Conservation (phyloP, 2,888 invertebrate species). For the Brenthis daphne region DNA sequence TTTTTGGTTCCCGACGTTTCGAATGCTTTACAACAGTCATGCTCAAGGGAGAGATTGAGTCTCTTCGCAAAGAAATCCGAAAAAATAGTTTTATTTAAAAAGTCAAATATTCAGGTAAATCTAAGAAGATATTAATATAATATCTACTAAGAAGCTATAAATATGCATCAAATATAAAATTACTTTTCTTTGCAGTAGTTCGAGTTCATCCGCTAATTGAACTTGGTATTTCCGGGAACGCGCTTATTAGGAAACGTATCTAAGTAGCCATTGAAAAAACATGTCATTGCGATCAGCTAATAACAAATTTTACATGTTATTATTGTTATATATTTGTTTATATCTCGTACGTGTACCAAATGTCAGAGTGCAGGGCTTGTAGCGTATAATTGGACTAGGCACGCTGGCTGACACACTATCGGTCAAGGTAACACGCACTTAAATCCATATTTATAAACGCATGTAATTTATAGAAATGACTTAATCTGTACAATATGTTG, state of each 20-base stretch:
- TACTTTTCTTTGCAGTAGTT: constrained; percentile 21
- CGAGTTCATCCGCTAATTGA: constrained; percentile 13
- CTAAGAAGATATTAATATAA: no score
- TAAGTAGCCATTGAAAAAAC: constrained; percentile 3
- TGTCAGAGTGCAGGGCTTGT: constrained; percentile 38
- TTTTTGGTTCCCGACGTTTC: no score
- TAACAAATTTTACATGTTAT: constrained; percentile 16
- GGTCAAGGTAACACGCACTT: constrained; percentile 35
- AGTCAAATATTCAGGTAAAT: no score
- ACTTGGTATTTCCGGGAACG: constrained; percentile 13
- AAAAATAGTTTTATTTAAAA: no score
- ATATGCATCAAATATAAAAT: not conserved
- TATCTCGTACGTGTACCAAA: constrained; percentile 32
- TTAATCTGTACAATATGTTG: constrained; percentile 24
- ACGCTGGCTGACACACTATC: constrained; percentile 33
- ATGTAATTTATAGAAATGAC: constrained; percentile 23
- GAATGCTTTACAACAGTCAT: no score
- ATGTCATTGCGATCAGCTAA: not conserved
- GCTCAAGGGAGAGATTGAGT: no score
- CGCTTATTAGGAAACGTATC: constrained; percentile 11
- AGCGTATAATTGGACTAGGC: constrained; percentile 38
- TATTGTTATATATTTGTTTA: constrained; percentile 31
- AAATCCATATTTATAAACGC: constrained; percentile 25
- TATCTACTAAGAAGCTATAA: not conserved
- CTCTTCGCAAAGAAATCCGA: no score